phyloP scores from a whole-genome alignment of 2,113 vertebrate species.

The Istiophorus platypterus region DNA sequence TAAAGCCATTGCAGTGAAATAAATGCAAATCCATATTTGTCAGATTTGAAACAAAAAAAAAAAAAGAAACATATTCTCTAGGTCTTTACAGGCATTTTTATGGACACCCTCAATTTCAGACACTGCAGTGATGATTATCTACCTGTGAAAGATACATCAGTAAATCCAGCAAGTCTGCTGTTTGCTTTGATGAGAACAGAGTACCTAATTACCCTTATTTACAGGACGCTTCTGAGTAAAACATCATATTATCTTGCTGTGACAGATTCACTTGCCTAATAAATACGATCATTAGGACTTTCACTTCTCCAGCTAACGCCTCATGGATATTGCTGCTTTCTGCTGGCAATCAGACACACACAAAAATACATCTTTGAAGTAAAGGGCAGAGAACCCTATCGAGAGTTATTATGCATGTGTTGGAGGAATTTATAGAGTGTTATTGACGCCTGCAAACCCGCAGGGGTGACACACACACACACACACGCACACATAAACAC shows the following conservation, averaged over 20 bases:
- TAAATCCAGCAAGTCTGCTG: constrained; percentile 63
- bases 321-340: constrained; percentile 63
- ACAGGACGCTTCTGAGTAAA: constrained; percentile 70
- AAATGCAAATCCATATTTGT: constrained; percentile 17
- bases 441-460: constrained; percentile 80
- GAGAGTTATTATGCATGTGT: constrained; percentile 73
- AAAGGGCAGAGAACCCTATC: constrained; percentile 78
- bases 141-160: constrained; percentile 60
- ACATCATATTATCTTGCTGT: constrained; percentile 54
- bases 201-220: constrained; percentile 78
- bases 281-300: constrained; percentile 73
- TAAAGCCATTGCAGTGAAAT: neutral
- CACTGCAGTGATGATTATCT: constrained; percentile 52
- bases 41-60: constrained; percentile 37
- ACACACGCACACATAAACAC: constrained; percentile 15
- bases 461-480: constrained; percentile 64
- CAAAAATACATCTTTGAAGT: constrained; percentile 79
- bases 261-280: constrained; percentile 70
- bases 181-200: constrained; percentile 77
- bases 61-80: neutral
- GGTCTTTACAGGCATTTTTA: constrained; percentile 49
- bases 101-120: constrained; percentile 48
- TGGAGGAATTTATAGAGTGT: constrained; percentile 78
- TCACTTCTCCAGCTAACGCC: constrained; percentile 64
- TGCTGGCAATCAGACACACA: constrained; percentile 69